phyloP scores from a whole-genome alignment of 1,140 invertebrate species.

The Caenorhabditis remanei region DNA sequence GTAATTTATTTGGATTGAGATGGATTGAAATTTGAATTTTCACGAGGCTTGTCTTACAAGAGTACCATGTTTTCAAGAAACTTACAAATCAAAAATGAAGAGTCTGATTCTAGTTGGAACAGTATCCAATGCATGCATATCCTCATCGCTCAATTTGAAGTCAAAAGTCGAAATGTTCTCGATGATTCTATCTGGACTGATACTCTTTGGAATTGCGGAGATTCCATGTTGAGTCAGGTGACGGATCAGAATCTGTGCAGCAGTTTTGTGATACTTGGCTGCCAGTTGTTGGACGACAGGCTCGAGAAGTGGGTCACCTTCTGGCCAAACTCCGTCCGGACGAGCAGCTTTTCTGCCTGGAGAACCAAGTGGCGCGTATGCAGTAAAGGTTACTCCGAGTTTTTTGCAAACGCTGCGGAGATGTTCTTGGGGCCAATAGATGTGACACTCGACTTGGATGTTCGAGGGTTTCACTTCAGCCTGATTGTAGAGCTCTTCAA shows the following conservation, averaged over 20 bases:
- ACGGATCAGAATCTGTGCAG: conserved; percentile 81
- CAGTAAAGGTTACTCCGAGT: conserved; percentile 71
- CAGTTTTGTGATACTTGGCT: conserved; percentile 80
- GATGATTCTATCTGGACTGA: conserved; percentile 58
- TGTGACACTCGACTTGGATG: conserved; percentile 74
- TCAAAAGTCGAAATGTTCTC: conserved; percentile 79
- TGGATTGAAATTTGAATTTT: no score
- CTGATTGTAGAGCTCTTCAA: conserved; percentile 68
- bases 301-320: conserved; percentile 62
- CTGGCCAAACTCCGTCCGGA: conserved; percentile 58
- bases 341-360: conserved; percentile 69
- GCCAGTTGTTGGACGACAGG: conserved; percentile 58
- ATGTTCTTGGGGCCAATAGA: conserved; percentile 74
- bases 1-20: no score
- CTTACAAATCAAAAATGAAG: conserved; percentile 22
- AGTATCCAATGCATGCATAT: conserved; percentile 41
- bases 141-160: conserved; percentile 37
- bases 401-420: conserved; percentile 74
- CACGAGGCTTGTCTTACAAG: no score
- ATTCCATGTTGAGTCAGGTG: conserved; percentile 77
- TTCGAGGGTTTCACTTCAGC: conserved; percentile 65
- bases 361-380: conserved; percentile 77
- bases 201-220: conserved; percentile 78
- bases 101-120: conserved; percentile 8
- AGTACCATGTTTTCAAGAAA: background rate